phyloP scores from a whole-genome alignment of 2,888 invertebrate genomes.

The Flabesymbios commensalis region DNA sequence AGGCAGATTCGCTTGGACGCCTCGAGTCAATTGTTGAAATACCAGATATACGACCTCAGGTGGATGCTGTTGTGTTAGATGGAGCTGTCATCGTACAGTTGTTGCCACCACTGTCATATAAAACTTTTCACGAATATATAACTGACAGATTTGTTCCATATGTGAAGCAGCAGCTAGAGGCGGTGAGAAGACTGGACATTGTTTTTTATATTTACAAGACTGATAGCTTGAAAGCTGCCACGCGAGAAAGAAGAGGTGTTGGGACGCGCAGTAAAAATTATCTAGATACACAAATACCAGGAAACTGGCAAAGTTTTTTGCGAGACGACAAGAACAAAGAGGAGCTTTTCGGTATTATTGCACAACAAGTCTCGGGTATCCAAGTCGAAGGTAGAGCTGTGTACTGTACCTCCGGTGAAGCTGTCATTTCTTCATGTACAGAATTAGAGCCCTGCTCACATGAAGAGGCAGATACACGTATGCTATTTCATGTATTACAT shows the following conservation, averaged over 20 bases:
- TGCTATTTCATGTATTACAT: neutral
- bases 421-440: slow-evolving; percentile 4
- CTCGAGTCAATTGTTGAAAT: neutral
- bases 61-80: slow-evolving; percentile 3
- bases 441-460: slow-evolving; percentile 25
- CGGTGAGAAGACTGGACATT: slow-evolving; percentile 14
- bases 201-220: slow-evolving; percentile 21
- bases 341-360: slow-evolving; percentile 18
- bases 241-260: slow-evolving; percentile 2
- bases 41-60: neutral
- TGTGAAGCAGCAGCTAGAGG: slow-evolving; percentile 1
- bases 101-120: neutral
- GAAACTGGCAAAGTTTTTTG: slow-evolving; percentile 27
- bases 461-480: slow-evolving; percentile 31
- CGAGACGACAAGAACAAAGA: slow-evolving; percentile 23
- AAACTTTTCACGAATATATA: too few relatives aligned
- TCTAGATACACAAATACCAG: slow-evolving; percentile 10
- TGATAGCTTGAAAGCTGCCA: slow-evolving; percentile 17
- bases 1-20: slow-evolving; percentile 7
- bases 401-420: neutral
- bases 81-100: neutral
- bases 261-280: slow-evolving; percentile 10
- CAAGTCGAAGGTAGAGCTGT: neutral
- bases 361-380: neutral
- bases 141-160: slow-evolving; percentile 22